These are phyloP conservation scores for Clamator glandarius DNA, from an alignment of 2,797 vertebrate genomes.

Conservation along the genomic window DNA sequence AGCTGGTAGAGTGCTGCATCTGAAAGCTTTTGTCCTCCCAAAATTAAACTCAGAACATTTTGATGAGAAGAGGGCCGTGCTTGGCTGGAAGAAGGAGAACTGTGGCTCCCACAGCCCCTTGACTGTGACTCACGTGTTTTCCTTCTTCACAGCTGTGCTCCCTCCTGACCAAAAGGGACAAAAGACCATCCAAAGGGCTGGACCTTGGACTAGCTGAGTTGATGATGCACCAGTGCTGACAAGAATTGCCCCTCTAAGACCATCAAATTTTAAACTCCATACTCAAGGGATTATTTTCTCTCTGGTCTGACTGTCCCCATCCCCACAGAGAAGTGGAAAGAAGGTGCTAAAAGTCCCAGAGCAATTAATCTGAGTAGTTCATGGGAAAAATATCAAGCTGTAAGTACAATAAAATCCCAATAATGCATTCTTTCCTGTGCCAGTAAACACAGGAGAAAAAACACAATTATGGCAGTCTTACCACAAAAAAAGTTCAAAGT, in stretches of 20 bases:
- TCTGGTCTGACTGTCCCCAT: not conserved
- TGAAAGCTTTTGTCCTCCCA: constrained; percentile 13
- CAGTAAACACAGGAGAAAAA: constrained; percentile 5
- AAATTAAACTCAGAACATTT: not conserved
- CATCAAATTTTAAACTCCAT: not conserved
- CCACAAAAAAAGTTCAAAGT: not conserved
- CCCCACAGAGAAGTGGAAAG: not conserved
- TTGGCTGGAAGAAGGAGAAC: constrained; percentile 28
- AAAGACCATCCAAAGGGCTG: constrained; percentile 37
- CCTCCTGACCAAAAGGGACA: constrained; percentile 62
- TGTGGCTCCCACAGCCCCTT: constrained; percentile 39
- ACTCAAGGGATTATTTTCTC: not conserved
- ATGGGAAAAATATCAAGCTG: not conserved
- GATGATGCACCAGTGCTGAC: not conserved
- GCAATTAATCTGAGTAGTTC: not conserved
- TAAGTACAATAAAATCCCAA: not conserved
- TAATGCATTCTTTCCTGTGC: constrained; percentile 12
- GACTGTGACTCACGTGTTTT: constrained; percentile 70
- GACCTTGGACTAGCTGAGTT: constrained; percentile 3
- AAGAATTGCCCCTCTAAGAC: not conserved
- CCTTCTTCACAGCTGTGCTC: constrained; percentile 73
- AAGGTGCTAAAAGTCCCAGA: constrained; percentile 19
- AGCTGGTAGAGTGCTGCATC: not conserved
- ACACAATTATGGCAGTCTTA: not conserved
- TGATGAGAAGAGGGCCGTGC: not conserved